phyloP scores from a whole-genome alignment of 2,888 invertebrate genomes.

The Thera britannica region DNA sequence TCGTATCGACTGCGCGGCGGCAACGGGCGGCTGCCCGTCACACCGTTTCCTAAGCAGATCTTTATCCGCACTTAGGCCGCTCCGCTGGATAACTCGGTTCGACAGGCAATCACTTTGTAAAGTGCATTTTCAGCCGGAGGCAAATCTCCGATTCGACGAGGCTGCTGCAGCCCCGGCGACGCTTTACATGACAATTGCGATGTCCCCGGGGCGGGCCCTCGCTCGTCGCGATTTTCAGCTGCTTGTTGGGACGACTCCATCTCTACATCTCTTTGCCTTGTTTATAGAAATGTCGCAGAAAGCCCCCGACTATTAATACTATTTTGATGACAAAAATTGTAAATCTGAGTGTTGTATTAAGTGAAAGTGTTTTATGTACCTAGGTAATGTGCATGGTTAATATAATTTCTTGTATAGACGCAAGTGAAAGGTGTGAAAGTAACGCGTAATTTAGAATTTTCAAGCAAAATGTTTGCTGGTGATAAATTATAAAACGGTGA shows the following conservation, averaged over 20 bases:
- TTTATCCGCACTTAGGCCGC: slow-evolving; percentile 69
- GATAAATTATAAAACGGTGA: slow-evolving; percentile 16
- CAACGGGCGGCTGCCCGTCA: slow-evolving; percentile 46
- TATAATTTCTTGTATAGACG: slow-evolving; percentile 49
- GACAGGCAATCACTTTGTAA: slow-evolving; percentile 78
- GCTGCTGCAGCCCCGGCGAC: slow-evolving; percentile 62
- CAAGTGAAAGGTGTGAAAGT: slow-evolving; percentile 68
- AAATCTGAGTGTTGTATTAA: slow-evolving; percentile 1
- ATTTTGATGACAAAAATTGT: not conserved
- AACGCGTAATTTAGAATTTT: slow-evolving; percentile 30
- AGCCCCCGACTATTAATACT: not conserved
- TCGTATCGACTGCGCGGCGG: slow-evolving; percentile 44
- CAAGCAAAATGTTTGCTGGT: slow-evolving; percentile 20
- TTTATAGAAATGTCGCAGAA: not conserved
- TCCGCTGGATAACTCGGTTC: slow-evolving; percentile 72
- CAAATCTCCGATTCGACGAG: slow-evolving; percentile 60
- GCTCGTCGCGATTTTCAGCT: slow-evolving; percentile 59
- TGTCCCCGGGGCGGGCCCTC: slow-evolving; percentile 67
- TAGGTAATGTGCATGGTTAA: slow-evolving; percentile 46
- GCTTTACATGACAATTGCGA: slow-evolving; percentile 81
- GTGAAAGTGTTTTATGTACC: slow-evolving; percentile 47
- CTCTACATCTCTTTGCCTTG: no score
- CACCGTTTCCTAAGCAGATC: slow-evolving; percentile 60
- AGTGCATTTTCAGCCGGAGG: slow-evolving; percentile 82
- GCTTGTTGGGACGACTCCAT: slow-evolving; percentile 43